These are phyloP conservation scores for Pyrocoelia pectoralis DNA, from an alignment of 2,888 invertebrate species.

Conservation along the genomic window DNA sequence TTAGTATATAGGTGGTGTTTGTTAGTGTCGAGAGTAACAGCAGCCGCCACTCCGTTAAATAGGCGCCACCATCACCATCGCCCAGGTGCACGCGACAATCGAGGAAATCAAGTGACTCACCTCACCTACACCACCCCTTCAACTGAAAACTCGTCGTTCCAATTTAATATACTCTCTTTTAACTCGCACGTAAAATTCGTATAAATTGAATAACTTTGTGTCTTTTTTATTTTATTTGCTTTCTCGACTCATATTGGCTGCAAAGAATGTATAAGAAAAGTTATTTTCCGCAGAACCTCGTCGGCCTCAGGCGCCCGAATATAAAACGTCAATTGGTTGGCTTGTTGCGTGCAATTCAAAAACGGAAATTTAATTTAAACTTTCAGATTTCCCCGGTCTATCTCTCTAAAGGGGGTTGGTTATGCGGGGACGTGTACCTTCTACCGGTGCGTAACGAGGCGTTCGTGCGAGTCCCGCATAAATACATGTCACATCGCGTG, in stretches of 20 bases:
- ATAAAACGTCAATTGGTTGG: slow-evolving; percentile 58
- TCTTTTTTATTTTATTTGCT: slow-evolving; percentile 56
- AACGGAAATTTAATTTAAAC: slow-evolving; percentile 61
- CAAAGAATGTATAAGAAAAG: slow-evolving; percentile 54
- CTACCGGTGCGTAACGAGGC: slow-evolving; percentile 47
- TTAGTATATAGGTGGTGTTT: slow-evolving; percentile 12
- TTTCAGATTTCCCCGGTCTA: slow-evolving; percentile 53
- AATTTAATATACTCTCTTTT: slow-evolving; percentile 50
- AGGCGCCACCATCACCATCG: slow-evolving; percentile 49
- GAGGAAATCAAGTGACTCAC: slow-evolving; percentile 44
- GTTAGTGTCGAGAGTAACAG: slow-evolving; percentile 46
- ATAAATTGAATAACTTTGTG: slow-evolving; percentile 59
- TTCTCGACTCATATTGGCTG: slow-evolving; percentile 52
- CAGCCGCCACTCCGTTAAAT: slow-evolving; percentile 49
- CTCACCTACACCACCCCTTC: slow-evolving; percentile 26
- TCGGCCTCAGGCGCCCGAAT: slow-evolving; percentile 50
- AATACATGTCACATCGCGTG: slow-evolving; percentile 60
- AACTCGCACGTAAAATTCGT: slow-evolving; percentile 56
- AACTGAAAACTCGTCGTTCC: slow-evolving; percentile 42
- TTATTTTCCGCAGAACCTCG: slow-evolving; percentile 50
- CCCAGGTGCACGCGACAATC: slow-evolving; percentile 50
- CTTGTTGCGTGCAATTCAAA: slow-evolving; percentile 61
- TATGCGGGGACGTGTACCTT: slow-evolving; percentile 19
- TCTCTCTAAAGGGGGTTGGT: slow-evolving; percentile 20
- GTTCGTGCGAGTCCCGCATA: slow-evolving; percentile 52